These are phyloP conservation scores for Neopipo cinnamomea DNA, from an alignment of 2,113 vertebrate genomes.

Conservation along the genomic window DNA sequence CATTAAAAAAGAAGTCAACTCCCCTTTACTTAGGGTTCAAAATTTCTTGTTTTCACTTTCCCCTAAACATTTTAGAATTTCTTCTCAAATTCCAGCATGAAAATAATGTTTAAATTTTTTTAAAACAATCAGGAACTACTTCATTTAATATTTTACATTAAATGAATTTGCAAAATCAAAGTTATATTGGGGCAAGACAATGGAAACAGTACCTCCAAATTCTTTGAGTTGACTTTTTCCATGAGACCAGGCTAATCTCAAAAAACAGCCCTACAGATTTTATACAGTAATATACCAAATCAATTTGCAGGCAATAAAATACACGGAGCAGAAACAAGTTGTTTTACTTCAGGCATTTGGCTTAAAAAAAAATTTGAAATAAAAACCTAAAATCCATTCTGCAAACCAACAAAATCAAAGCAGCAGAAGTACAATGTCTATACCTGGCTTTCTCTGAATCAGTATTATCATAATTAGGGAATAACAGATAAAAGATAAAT, in stretches of 20 bases:
- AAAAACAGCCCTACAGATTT: neutral
- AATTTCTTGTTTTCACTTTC: neutral
- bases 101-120: neutral
- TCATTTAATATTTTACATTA: neutral
- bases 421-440: neutral
- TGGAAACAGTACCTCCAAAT: neutral
- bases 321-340: neutral
- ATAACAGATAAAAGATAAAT: neutral
- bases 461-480: neutral
- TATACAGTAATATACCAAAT: neutral
- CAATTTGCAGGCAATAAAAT: neutral
- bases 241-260: neutral
- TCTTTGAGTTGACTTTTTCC: neutral
- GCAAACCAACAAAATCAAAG: neutral
- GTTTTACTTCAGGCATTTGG: neutral
- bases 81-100: neutral
- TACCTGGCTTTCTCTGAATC: neutral
- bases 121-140: neutral
- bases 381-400: neutral
- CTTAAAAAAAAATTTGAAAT: neutral
- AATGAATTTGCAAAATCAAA: rapidly evolving
- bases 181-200: neutral
- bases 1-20: neutral
- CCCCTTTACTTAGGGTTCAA: neutral
- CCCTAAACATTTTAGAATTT: neutral